Evolutionary conservation across 2,113 vertebrate species (phyloP).

Genomic region (Myotis brandtii): DNA sequence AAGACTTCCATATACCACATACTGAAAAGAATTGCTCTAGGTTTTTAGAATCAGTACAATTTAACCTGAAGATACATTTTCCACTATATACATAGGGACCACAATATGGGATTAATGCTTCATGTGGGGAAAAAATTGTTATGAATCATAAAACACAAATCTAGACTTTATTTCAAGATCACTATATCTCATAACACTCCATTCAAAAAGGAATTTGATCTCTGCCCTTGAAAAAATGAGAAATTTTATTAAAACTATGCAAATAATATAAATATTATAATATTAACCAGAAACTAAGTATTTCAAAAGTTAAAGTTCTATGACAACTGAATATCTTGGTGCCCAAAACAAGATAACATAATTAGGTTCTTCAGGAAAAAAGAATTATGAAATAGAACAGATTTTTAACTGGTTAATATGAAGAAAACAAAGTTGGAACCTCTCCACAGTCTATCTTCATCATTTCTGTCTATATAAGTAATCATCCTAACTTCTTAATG

Average conservation of each 20-base stretch:
- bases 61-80: neutral
- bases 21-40: neutral
- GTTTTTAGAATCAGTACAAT: constrained; percentile 10
- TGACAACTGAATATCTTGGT: neutral
- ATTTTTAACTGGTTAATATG: neutral
- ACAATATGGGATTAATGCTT: neutral
- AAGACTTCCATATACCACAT: neutral
- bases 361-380: neutral
- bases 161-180: constrained; percentile 32
- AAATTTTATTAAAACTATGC: constrained; percentile 37
- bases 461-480: neutral
- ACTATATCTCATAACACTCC: neutral
- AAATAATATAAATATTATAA: constrained; percentile 35
- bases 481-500: neutral
- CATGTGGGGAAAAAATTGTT: neutral
- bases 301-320: constrained; percentile 32
- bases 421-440: neutral
- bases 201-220: constrained; percentile 8
- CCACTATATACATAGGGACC: neutral
- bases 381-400: neutral
- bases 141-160: neutral
- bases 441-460: neutral
- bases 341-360: constrained; percentile 1
- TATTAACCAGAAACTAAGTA: constrained; percentile 44
- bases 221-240: neutral